Evolutionary conservation across 2,113 vertebrate species (phyloP), one percentile per base, ranked within the genome.

Genomic region (Propithecus coquereli): DNA sequence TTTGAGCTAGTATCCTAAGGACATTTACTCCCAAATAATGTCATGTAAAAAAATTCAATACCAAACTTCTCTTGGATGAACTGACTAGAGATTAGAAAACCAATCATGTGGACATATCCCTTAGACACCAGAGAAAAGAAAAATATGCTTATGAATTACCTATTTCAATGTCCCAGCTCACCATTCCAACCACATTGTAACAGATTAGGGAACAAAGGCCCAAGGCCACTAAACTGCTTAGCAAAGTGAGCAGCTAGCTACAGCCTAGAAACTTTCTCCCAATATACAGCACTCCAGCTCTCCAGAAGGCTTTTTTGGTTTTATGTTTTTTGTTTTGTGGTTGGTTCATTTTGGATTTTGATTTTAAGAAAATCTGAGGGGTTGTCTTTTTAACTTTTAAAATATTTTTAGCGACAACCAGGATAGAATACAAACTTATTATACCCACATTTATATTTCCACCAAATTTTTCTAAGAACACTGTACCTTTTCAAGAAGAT

Each of bases 401-500:
- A 77, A 57, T 47, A 40, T 45, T 88, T 92, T 66, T 40, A 92
- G 77, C 95, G 66, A 25, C 18, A 93, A 96, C 47, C 7, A 4
- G 14, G 83, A 17, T 4, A 87, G 12, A 87, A 23, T 8, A 86
- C 0, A 22, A 87, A 95, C 85, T 82, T 85, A 85, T 83, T 25
- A 94, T 47, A 90, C 0, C n/a, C 91, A 88, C 50, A 73, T 54
- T 43, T 63, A 17, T 45, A 93, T 93, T 80, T 25, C 12, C 0
- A 54, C 10, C 23, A 83, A 88, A 90, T 6, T 20, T 90, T 92
- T 90, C 9, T 94, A 92, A 93, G 1, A 92, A 79, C 86, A 84
- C 27, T 71, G 32, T 25, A 45, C 47, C 77, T 47, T 97, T 98
- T 98, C 85, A 73, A 22, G 82, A 11, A 83, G 4, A 83, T 57